phyloP scores from a whole-genome alignment of 1,140 invertebrate genomes.

The Drosophila prosaltans region DNA sequence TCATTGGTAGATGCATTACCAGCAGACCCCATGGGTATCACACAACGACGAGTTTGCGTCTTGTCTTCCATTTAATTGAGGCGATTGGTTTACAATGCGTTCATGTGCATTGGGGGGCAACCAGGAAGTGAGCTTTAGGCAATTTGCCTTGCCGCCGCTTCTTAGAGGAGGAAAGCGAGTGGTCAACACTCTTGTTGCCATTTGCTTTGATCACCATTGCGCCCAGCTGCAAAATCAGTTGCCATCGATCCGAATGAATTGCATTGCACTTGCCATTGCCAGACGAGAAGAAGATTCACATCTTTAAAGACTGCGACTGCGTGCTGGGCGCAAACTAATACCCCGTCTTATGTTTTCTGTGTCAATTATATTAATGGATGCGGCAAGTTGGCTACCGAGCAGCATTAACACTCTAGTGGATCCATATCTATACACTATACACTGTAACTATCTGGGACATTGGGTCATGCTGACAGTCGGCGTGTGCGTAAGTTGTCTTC shows the following conservation, averaged over 20 bases:
- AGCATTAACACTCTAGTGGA: conserved; percentile 25
- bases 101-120: conserved; percentile 50
- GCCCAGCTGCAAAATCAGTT: conserved; percentile 70
- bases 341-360: conserved; percentile 67
- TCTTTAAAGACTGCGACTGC: conserved; percentile 43
- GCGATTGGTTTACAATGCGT: conserved; percentile 68
- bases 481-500: conserved; percentile 48
- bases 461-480: conserved; percentile 61
- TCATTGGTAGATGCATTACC: conserved; percentile 36
- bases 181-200: conserved; percentile 14
- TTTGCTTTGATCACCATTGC: conserved; percentile 55
- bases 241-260: conserved; percentile 58
- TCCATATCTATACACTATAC: conserved; percentile 27
- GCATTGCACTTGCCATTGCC: conserved; percentile 34
- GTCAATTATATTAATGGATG: conserved; percentile 81
- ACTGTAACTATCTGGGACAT: conserved; percentile 46
- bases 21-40: conserved; percentile 39
- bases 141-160: conserved; percentile 46
- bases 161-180: neutral
- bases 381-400: conserved; percentile 40
- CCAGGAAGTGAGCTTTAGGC: conserved; percentile 65
- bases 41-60: conserved; percentile 43
- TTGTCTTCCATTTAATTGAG: conserved; percentile 71
- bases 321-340: conserved; percentile 60
- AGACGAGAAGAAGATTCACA: neutral